phyloP scores from a whole-genome alignment of 2,888 invertebrate species.

The Campoplex nolae region DNA sequence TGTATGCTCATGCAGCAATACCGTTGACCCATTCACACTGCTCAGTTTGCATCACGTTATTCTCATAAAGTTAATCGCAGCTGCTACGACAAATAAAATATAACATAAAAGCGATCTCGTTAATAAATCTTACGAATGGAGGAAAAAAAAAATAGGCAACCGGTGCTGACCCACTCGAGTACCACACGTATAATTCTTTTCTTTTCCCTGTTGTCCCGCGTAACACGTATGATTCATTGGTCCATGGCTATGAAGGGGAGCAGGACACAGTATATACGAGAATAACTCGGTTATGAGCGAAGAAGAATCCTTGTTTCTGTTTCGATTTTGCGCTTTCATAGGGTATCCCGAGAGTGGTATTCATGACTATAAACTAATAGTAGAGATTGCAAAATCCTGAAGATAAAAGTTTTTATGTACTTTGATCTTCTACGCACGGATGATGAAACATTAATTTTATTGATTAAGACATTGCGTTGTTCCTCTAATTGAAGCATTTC shows the following conservation, averaged over 20 bases:
- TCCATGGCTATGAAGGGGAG: background rate
- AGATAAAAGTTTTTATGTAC: background rate
- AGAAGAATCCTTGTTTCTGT: conserved; percentile 64
- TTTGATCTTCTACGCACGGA: background rate
- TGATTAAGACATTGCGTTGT: background rate
- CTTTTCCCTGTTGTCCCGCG: conserved; percentile 44
- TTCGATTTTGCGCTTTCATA: conserved; percentile 28
- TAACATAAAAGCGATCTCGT: conserved; percentile 19
- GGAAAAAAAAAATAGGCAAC: conserved; percentile 36
- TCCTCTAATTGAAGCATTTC: background rate
- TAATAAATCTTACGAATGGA: conserved; percentile 55
- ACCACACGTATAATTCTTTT: conserved; percentile 42
- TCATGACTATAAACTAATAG: too few relatives aligned
- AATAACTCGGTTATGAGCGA: conserved; percentile 48
- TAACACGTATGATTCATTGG: conserved; percentile 48
- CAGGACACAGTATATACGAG: conserved; percentile 6
- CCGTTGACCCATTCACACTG: conserved; percentile 4
- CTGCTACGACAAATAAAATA: conserved; percentile 31
- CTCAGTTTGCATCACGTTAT: conserved; percentile 16
- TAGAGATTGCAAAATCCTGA: background rate
- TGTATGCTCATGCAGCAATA: background rate
- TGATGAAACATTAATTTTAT: background rate
- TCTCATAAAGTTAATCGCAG: conserved; percentile 65
- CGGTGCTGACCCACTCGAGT: conserved; percentile 35
- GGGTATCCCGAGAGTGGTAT: background rate